Base-by-base conservation (phyloP, 2,888 invertebrate species). In the Catocala sponsa region DNA sequence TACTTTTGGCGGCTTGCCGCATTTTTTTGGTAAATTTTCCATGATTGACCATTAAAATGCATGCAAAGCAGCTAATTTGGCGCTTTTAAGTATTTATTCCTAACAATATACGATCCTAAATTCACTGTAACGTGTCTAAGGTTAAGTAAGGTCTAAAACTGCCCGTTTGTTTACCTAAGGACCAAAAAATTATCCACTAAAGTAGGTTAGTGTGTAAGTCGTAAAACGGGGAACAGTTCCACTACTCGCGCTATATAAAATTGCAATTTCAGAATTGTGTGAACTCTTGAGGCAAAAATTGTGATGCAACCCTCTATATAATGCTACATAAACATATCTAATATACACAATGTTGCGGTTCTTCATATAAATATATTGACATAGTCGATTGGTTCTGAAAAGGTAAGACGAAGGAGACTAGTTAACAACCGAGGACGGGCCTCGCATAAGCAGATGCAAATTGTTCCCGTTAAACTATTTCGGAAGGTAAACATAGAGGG, bases 381-480 rank as follows among this genome's bases (percentile, higher is more conserved):
- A 70, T 68, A 68, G 33, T 35, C 70, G 63, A 71, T 66, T 72
- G 68, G 74, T 73, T 74, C 75, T 63, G 73, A 78, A 76, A 78
- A 76, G 79, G 80, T 78, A 82, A 80, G 80, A 70, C 64, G 78
- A 76, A 86, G 83, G 87, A 89, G 88, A 85, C 88, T 88, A 89
- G 91, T 89, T 94, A 93, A 93, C 91, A 91, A 92, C 87, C 81
- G 83, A 91, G 92, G 94, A 90, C 88, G 92, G 90, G 83, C 91
- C 85, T 78, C 84, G 93, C 91, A 93, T 94, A 94, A 94, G 88
- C 85, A 93, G 89, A 94, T 94, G 94, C 93, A 94, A 94, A 94
- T 94, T 92, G 94, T 90, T 87, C 87, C 91, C 91, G 94, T 94
- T 93, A 93, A 94, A 94, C 94, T 94, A 94, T 94, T 94, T 93